A percentile compares a stretch with the other conserved stretches of the same genome.
phyloP scores from a whole-genome alignment of 2,888 invertebrate genomes.

The Lasioglossum villosulum region DNA sequence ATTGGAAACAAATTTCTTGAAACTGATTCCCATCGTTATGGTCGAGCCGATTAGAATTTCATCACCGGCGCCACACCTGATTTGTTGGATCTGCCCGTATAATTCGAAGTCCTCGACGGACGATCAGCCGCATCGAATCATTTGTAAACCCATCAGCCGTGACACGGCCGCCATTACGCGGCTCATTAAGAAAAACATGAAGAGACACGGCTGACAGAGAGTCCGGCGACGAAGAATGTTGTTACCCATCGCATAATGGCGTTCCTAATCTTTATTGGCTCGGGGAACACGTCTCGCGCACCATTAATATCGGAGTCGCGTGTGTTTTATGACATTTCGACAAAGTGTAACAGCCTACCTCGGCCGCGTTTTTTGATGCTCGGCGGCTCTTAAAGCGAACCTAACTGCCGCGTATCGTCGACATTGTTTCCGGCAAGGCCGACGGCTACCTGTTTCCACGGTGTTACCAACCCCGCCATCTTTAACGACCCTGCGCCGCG shows the following conservation, averaged over 20 bases:
- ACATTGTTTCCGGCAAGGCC: conserved; percentile 15
- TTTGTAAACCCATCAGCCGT: conserved; percentile 7
- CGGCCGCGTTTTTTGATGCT: conserved; percentile 14
- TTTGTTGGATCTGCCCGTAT: background rate
- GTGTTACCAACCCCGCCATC: conserved; percentile 15
- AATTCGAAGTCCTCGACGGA: background rate
- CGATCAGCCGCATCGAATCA: background rate
- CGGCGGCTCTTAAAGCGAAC: conserved; percentile 1
- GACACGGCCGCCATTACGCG: background rate
- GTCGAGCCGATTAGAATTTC: background rate
- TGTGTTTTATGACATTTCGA: conserved; percentile 38
- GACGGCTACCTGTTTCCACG: conserved; percentile 38
- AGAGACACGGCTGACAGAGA: conserved; percentile 9
- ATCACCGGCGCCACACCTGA: background rate
- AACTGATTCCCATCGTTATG: background rate
- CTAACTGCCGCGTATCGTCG: background rate
- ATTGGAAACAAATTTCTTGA: background rate
- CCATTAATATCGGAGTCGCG: conserved; percentile 34
- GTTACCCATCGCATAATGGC: conserved; percentile 31
- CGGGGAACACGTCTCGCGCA: conserved; percentile 23
- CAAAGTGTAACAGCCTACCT: conserved; percentile 20
- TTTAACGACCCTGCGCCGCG: conserved; percentile 27
- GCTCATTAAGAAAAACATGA: conserved; percentile 17
- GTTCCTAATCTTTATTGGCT: conserved; percentile 50
- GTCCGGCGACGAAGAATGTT: conserved; percentile 17